These are phyloP conservation scores for Drosophila neonasuta DNA, from an alignment of 2,888 invertebrate genomes.

Conservation along the genomic window DNA sequence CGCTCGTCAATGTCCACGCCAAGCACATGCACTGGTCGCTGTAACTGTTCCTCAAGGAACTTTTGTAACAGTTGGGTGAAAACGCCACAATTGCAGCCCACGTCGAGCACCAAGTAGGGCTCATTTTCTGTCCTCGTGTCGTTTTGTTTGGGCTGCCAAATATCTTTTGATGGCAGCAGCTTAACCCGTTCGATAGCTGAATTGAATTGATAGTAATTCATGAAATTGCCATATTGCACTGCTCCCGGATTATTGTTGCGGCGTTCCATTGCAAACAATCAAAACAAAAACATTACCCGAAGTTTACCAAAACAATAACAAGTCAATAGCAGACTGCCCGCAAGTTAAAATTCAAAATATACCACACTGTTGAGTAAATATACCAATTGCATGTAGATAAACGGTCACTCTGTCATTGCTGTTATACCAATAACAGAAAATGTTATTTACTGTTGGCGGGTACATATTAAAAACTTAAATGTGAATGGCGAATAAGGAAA, in stretches of 20 bases:
- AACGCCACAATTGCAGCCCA: conserved; percentile 89
- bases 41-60: conserved; percentile 51
- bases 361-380: background rate
- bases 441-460: background rate
- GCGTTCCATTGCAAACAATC: conserved; percentile 72
- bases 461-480: background rate
- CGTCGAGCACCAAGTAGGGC: conserved; percentile 84
- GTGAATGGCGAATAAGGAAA: background rate
- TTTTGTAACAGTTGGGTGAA: conserved; percentile 83
- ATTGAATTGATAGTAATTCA: conserved; percentile 93
- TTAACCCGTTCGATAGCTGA: conserved; percentile 86
- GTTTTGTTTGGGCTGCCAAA: conserved; percentile 81
- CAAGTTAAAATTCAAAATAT: background rate
- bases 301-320: background rate
- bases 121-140: background rate
- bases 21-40: conserved; percentile 79
- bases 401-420: background rate
- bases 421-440: background rate
- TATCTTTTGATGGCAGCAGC: conserved; percentile 83
- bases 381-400: background rate
- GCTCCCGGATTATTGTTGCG: conserved; percentile 87
- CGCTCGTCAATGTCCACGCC: conserved; percentile 90
- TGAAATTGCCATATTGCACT: conserved; percentile 91
- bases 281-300: background rate
- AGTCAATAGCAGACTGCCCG: background rate